Conservation (phyloP, 2,888 invertebrate genomes). For the Apamea monoglypha region DNA sequence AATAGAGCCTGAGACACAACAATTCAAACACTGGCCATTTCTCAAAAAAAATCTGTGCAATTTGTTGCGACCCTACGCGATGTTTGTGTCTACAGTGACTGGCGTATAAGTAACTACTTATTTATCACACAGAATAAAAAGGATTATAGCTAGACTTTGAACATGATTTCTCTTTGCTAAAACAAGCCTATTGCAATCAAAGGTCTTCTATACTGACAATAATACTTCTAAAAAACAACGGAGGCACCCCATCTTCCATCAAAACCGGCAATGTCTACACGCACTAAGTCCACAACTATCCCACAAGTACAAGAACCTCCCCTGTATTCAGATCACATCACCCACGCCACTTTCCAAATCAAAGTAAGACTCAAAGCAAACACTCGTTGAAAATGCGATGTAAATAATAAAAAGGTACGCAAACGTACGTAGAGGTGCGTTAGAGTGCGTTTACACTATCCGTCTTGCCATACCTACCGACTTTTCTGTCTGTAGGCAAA, state of each 20-base stretch:
- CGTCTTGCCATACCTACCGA: background rate
- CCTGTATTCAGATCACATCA: slow-evolving; percentile 88
- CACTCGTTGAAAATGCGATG: slow-evolving; percentile 90
- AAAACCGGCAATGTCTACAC: slow-evolving; percentile 39
- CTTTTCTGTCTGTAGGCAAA: background rate
- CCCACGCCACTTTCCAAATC: slow-evolving; percentile 88
- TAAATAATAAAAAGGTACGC: slow-evolving; percentile 89
- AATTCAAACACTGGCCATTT: background rate
- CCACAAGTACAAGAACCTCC: slow-evolving; percentile 49
- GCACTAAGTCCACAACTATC: slow-evolving; percentile 52
- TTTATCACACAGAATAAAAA: background rate
- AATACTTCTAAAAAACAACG: slow-evolving; percentile 24
- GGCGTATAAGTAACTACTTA: background rate
- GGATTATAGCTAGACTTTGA: background rate
- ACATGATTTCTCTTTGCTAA: background rate
- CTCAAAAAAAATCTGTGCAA: background rate
- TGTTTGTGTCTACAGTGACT: too few species aligned
- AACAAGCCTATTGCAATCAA: slow-evolving; percentile 12
- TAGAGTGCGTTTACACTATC: slow-evolving; percentile 25
- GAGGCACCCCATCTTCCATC: slow-evolving; percentile 15
- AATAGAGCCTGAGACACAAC: background rate
- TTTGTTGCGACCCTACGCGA: too few species aligned
- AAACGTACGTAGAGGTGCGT: slow-evolving; percentile 70
- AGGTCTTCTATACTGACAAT: background rate
- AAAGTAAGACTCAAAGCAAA: slow-evolving; percentile 89